phyloP scores from a whole-genome alignment of 2,797 vertebrate species.

The Parotocinclus haroldoi region DNA sequence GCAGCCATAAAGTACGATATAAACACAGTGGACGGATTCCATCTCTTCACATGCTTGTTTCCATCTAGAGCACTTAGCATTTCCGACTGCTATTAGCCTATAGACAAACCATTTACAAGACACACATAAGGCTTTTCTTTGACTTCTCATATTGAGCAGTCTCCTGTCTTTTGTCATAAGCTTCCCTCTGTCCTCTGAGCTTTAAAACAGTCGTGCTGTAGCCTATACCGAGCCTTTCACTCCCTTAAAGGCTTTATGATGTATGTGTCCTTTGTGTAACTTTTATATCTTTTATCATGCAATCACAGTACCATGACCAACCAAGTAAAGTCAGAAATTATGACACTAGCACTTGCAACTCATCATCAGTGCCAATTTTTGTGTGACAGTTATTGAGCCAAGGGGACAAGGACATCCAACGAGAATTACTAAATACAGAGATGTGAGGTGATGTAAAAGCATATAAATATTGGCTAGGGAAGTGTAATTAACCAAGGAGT shows the following conservation, averaged over 20 bases:
- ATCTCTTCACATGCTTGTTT: conserved; percentile 1
- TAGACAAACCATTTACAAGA: too few species aligned
- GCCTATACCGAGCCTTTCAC: conserved; percentile 54
- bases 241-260: too few species aligned
- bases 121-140: too few species aligned
- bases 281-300: conserved; percentile 57
- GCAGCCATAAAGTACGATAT: conserved; percentile 19
- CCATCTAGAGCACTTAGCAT: conserved; percentile 1
- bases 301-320: conserved; percentile 25
- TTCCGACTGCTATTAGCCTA: too few species aligned
- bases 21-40: conserved; percentile 17
- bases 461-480: conserved; percentile 18
- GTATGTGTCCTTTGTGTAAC: conserved; percentile 41
- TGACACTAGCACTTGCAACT: conserved; percentile 22
- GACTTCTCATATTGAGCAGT: too few species aligned
- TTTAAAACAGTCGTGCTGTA: conserved; percentile 32
- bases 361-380: conserved; percentile 33
- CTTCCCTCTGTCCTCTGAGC: conserved; percentile 39
- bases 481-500: conserved; percentile 10
- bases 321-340: conserved; percentile 30
- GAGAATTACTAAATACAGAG: conserved; percentile 24
- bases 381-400: conserved; percentile 32
- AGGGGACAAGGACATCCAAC: conserved; percentile 31
- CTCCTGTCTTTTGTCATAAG: neutral
- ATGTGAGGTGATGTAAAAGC: conserved; percentile 29